A percentile compares a stretch with the other conserved stretches of the same genome.
Evolutionary conservation across 2,888 invertebrate species (phyloP).

Genomic region (Apamea sordens): DNA sequence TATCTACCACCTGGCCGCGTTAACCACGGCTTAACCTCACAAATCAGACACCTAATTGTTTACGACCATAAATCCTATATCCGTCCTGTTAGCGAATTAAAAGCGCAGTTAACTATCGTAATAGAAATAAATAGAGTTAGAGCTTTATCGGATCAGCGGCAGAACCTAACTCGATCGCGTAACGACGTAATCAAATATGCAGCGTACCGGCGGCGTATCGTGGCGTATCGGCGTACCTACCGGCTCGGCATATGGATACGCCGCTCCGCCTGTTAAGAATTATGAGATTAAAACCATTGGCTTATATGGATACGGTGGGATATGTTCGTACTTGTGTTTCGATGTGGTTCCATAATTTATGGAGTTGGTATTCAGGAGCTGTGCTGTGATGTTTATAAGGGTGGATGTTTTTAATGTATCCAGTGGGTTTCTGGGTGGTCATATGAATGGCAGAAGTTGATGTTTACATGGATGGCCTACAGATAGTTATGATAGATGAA

Average conservation of each 20-base stretch:
- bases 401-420: neutral
- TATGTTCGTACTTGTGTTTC: constrained; percentile 31
- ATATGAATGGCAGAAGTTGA: neutral
- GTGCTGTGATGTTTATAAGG: neutral
- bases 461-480: too few relatives aligned
- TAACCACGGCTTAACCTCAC: neutral
- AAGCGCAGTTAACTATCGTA: constrained; percentile 39
- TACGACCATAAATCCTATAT: constrained; percentile 11
- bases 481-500: neutral
- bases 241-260: constrained; percentile 42
- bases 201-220: constrained; percentile 42
- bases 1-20: neutral
- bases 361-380: constrained; percentile 3
- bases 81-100: constrained; percentile 33
- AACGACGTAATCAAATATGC: constrained; percentile 67
- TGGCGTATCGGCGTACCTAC: constrained; percentile 34
- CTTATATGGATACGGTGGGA: constrained; percentile 39
- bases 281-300: constrained; percentile 59
- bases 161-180: constrained; percentile 60
- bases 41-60: constrained; percentile 23
- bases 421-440: neutral
- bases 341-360: constrained; percentile 46
- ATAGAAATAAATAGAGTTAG: constrained; percentile 61
- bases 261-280: constrained; percentile 54
- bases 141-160: constrained; percentile 55